Conservation (phyloP, 2,113 vertebrate genomes). For the Hypocryptadius cinnamomeus region DNA sequence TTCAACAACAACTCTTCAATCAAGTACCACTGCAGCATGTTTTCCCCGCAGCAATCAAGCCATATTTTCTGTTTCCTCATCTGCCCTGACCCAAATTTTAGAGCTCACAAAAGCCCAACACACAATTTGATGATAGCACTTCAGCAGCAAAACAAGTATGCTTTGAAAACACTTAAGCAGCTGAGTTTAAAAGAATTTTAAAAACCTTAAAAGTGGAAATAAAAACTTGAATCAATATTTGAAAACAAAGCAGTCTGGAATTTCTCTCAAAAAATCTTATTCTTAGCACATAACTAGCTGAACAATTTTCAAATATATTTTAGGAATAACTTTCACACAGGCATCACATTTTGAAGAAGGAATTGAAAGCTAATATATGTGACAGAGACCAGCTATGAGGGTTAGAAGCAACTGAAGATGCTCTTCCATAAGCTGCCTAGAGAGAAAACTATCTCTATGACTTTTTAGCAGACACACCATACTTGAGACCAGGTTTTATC, state of each 20-base stretch:
- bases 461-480: neutral
- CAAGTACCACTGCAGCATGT: neutral
- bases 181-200: neutral
- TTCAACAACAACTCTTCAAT: neutral
- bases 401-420: neutral
- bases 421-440: neutral
- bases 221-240: neutral
- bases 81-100: neutral
- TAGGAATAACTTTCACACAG: neutral
- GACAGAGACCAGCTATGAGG: neutral
- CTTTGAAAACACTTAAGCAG: neutral
- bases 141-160: neutral
- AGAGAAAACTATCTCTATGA: neutral
- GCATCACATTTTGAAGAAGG: neutral
- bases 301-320: neutral
- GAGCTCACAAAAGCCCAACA: neutral
- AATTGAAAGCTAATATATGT: neutral
- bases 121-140: neutral
- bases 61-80: neutral
- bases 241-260: neutral
- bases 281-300: neutral
- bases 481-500: neutral
- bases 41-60: neutral
- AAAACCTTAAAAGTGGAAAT: neutral
- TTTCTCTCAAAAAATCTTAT: neutral